These are phyloP conservation scores for Helarctos malayanus DNA, from an alignment of 2,797 vertebrate genomes.

Conservation along the genomic window DNA sequence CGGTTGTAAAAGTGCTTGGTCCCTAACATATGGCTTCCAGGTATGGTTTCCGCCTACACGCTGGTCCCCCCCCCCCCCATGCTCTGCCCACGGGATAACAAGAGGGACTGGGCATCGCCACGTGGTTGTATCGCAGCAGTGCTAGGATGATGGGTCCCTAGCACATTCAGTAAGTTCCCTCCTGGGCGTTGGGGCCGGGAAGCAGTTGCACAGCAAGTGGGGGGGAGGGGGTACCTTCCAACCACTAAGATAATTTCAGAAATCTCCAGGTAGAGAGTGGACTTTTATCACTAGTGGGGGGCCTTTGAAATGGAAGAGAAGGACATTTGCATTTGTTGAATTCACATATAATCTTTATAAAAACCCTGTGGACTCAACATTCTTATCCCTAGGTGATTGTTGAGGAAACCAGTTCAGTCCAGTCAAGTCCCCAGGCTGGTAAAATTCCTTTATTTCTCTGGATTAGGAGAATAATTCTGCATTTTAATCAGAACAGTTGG, in stretches of 20 bases:
- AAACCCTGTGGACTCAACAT: background rate
- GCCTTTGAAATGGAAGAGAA: background rate
- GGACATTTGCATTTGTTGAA: background rate
- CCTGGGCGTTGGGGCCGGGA: background rate
- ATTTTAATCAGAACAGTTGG: background rate
- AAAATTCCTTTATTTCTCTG: conserved; percentile 11
- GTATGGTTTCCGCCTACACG: background rate
- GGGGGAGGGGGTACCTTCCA: background rate
- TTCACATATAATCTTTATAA: background rate
- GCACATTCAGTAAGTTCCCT: background rate
- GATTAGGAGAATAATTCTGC: conserved; percentile 55
- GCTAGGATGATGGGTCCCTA: background rate
- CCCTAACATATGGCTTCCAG: background rate
- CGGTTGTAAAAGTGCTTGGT: background rate
- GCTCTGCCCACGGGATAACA: background rate
- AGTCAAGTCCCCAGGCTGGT: background rate
- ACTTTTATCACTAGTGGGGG: background rate
- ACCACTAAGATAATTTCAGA: background rate
- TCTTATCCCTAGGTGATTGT: background rate
- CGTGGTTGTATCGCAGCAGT: accelerated
- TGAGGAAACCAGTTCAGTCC: conserved; percentile 23
- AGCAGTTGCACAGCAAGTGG: background rate
- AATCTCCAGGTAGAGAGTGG: background rate
- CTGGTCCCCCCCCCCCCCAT: too few relatives aligned
- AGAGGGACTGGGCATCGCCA: background rate